Base-by-base conservation (phyloP, 2,113 vertebrate genomes). In the Myiozetetes cayanensis region DNA sequence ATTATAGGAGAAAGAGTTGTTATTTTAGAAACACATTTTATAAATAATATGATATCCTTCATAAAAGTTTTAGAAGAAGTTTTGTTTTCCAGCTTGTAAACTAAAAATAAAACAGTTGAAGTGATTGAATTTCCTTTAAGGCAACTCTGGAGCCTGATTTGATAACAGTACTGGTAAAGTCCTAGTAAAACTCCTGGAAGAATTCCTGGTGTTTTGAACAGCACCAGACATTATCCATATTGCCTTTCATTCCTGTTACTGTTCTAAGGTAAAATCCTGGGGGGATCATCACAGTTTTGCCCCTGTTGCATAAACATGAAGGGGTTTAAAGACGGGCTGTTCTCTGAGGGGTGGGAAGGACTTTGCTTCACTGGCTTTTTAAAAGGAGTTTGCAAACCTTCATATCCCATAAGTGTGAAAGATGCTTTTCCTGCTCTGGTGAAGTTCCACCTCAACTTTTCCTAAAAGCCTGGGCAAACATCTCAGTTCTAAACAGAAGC, bases 41-140 rank as follows among this genome's bases (percentile, higher is more conserved):
- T 61, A 77, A 79, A 85, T 87, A 79, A 88, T 59, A 65, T 6
- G n/a, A 56, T 81, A 19, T 39, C 28, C 84, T 89, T 72, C 77
- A 89, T 72, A 66, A 79, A 92, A 95, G 31, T 71, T 92, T 83
- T 61, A 71, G 49, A 59, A 70, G 43, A 58, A 70, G 25, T 72
- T 94, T 88, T 56, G 89, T 93, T 90, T 95, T 90, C 76, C 37
- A 87, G 41, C 28, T 89, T 52, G 68, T 53, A 94, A 90, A 71
- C 85, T 88, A 84, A 92, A 94, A 95, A 71, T 77, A 96, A 92
- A 93, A 49, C 37, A 24, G 41, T 87, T 87, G 21, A 81, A 92
- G 44, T 67, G 65, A 84, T 4, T 95, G 82, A 86, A 72, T 85
- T 95, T 96, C 55, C 61, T 78, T 86, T 72, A 95, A 81, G 76